Evolutionary conservation across 2,113 vertebrate species (phyloP).

Genomic region (Melierax canorus): DNA sequence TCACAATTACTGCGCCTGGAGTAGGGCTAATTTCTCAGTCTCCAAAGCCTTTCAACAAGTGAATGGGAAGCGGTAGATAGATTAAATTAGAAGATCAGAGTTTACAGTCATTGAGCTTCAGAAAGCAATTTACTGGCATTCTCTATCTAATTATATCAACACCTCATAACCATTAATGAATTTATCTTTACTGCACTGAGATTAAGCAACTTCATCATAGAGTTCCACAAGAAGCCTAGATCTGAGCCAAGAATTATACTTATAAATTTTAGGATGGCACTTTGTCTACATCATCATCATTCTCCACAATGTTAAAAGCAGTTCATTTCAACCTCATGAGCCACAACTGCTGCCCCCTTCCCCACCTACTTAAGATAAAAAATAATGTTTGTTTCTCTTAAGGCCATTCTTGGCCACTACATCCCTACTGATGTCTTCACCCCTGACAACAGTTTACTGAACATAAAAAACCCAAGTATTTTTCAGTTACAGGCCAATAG

Average conservation of each 20-base stretch:
- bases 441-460: background rate
- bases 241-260: background rate
- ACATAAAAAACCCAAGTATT: background rate
- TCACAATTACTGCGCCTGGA: background rate
- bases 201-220: slow-evolving; percentile 1
- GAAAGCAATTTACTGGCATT: slow-evolving; percentile 23
- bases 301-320: background rate
- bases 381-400: background rate
- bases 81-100: slow-evolving; percentile 29
- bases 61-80: background rate
- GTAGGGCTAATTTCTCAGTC: background rate
- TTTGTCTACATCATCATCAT: background rate
- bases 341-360: background rate
- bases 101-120: background rate
- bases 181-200: slow-evolving; percentile 21
- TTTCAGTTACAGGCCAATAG: background rate
- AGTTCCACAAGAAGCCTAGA: background rate
- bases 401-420: background rate
- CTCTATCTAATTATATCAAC: slow-evolving; percentile 43
- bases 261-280: background rate
- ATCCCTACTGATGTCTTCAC: background rate
- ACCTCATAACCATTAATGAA: slow-evolving; percentile 41
- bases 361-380: slow-evolving; percentile 26
- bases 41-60: background rate
- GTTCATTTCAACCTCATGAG: background rate